phyloP scores from a whole-genome alignment of 2,888 invertebrate genomes.

The Baccha elongata region DNA sequence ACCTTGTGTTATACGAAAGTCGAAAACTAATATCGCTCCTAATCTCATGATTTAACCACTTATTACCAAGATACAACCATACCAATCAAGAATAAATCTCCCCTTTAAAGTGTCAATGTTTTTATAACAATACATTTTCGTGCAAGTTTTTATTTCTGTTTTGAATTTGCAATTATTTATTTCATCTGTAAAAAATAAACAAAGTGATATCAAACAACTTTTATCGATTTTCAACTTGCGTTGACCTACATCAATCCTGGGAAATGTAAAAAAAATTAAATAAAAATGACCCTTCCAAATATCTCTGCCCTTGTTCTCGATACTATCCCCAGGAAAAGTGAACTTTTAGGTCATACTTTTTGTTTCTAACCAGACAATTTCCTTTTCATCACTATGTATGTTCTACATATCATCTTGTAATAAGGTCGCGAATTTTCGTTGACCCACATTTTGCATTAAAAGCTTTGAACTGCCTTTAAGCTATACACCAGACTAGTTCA shows the following conservation, averaged over 20 bases:
- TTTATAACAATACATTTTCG: too few relatives aligned
- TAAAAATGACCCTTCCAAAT: neutral
- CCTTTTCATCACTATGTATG: constrained; percentile 29
- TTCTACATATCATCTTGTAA: constrained; percentile 13
- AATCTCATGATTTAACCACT: too few relatives aligned
- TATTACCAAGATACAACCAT: too few relatives aligned
- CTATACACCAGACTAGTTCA: constrained; percentile 6
- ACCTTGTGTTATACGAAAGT: too few relatives aligned
- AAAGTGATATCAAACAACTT: neutral
- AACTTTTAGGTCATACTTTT: constrained; percentile 60
- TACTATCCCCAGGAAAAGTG: constrained; percentile 16
- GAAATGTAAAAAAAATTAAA: neutral
- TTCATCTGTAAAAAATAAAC: neutral
- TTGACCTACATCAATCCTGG: constrained; percentile 28
- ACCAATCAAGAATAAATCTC: too few relatives aligned
- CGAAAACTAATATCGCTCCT: too few relatives aligned
- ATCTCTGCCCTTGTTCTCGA: constrained; percentile 15
- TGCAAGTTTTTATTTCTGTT: too few relatives aligned
- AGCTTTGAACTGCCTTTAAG: constrained; percentile 28
- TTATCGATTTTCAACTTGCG: constrained; percentile 7
- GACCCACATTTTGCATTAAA: constrained; percentile 23
- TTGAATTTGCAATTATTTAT: neutral
- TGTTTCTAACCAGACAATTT: constrained; percentile 42
- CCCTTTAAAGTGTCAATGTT: too few relatives aligned
- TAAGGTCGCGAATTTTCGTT: constrained; percentile 34